Base-by-base conservation (phyloP, 1,140 invertebrate genomes). In the Drosophila novamexicana region DNA sequence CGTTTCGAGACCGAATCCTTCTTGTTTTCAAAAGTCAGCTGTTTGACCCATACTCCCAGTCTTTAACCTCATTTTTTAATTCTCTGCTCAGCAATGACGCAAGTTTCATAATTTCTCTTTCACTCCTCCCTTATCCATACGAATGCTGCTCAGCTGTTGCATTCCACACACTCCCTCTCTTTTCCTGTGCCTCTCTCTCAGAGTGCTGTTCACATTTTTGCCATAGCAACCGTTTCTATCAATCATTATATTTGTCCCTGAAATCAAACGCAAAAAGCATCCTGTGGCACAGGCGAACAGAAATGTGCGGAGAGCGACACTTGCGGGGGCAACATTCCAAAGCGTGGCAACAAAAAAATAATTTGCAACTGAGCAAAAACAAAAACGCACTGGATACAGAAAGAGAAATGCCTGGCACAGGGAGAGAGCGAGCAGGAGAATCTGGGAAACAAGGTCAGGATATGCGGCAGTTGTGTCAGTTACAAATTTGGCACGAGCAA, bases 241-340 rank as follows among this genome's bases (percentile, higher is more conserved):
- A 90, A 90, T 90, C 89, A 91, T 91, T 78, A 81, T 75, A 91
- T 86, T 89, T 91, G 89, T 91, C 89, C 84, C 89, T 91, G 89
- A 91, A 91, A 91, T 91, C 89, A 91, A 91, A 91, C 90, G 81
- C 84, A 91, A 91, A 91, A 91, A 91, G 89, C 90, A 91, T 91
- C 84, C 79, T 85, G 45, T 42, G 49, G 40, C 74, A 50, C 74
- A 79, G 89, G 89, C 72, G 50, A 79, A 42, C 89, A 91, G 89
- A 44, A 75, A 49, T 10, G 45, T 45, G 54, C 49, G 47, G 70
- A 59, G 71, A 71, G 80, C 58, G 36, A 10, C 37, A 63, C 50
- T 72, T 88, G 74, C 79, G 84, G 56, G 54, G 39, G 39, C 42
- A 9, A 40, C 74, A 89, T 79, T 77, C 77, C 77, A 50, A 49